A percentile compares a stretch with the other conserved stretches of the same genome.
phyloP scores from a whole-genome alignment of 2,888 invertebrate species.

The Philhelius pedissequus region DNA sequence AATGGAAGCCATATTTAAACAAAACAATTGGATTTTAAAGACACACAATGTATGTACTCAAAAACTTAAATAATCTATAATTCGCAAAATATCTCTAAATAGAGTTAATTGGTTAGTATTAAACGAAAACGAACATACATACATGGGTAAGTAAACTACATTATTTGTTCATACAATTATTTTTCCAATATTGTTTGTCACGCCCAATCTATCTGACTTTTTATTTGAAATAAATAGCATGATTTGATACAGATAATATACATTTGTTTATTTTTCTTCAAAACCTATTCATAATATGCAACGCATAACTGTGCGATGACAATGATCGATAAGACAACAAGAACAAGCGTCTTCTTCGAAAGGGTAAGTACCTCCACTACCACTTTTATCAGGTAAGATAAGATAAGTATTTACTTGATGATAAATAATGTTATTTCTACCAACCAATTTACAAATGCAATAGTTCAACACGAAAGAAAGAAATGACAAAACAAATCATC shows the following conservation, averaged over 20 bases:
- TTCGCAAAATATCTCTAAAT: neutral
- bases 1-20: neutral
- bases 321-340: neutral
- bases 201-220: neutral
- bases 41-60: neutral
- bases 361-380: neutral
- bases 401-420: slow-evolving; percentile 19
- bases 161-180: neutral
- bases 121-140: neutral
- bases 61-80: neutral
- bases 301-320: neutral
- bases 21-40: neutral
- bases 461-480: neutral
- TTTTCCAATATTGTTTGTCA: neutral
- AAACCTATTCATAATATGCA: neutral
- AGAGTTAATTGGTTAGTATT: neutral
- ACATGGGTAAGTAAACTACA: neutral
- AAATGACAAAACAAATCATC: neutral
- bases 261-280: neutral
- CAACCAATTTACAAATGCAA: neutral
- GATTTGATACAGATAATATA: neutral
- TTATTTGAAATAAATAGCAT: neutral
- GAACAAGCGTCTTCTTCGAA: neutral
- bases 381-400: slow-evolving; percentile 37
- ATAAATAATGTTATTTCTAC: slow-evolving; percentile 12